Evolutionary conservation across 2,797 vertebrate genomes (phyloP).

Genomic region (Morelia viridis): DNA sequence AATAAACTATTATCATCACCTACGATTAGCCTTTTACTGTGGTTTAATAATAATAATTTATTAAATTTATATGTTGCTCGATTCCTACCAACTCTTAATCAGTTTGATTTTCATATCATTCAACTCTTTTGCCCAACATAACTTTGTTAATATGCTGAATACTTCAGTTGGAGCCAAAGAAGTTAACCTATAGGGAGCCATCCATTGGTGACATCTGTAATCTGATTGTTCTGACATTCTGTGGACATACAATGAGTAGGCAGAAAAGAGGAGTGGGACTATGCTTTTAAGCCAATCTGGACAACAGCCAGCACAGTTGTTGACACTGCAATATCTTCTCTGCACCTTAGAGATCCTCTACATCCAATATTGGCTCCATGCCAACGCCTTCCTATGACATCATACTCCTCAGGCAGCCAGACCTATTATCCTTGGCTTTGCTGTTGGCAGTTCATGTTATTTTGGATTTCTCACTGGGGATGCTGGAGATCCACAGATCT

Average conservation of each 20-base stretch:
- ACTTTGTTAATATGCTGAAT: neutral
- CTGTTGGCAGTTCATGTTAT: too few species aligned
- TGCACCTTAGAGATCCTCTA: too few species aligned
- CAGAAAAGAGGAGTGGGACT: neutral
- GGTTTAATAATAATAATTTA: neutral
- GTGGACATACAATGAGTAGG: neutral
- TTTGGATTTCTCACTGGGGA: too few species aligned
- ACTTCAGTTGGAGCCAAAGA: neutral
- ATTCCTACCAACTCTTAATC: too few species aligned
- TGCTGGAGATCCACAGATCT: too few species aligned
- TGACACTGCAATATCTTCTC: too few species aligned
- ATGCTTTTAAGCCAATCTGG: neutral
- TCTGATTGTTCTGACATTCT: neutral
- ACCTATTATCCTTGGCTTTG: too few species aligned
- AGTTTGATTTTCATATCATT: too few species aligned
- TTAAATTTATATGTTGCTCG: neutral
- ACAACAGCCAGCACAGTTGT: too few species aligned
- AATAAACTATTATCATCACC: neutral
- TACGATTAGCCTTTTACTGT: neutral
- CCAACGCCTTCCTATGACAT: too few species aligned
- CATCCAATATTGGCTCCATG: too few species aligned
- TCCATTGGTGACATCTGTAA: neutral
- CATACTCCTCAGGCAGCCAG: too few species aligned
- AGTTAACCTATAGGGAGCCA: neutral
- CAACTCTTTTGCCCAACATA: neutral